Percentiles rank a stretch among this genome's conserved stretches.
phyloP scores from a whole-genome alignment of 1,140 invertebrate genomes.

The Danaus melanippus region DNA sequence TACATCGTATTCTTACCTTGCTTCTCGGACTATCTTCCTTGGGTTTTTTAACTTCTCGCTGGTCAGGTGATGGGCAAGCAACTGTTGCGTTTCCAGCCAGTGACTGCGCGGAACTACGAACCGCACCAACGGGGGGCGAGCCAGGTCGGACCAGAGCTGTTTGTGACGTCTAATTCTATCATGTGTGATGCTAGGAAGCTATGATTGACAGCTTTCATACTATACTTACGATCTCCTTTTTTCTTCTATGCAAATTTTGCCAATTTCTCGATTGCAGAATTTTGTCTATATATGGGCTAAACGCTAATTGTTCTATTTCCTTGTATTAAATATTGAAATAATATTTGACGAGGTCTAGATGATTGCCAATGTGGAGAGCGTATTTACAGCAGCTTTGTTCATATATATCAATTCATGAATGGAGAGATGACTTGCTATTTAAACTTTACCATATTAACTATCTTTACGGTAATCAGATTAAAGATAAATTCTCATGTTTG shows the following conservation, averaged over 20 bases:
- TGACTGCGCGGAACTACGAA: constrained; percentile 31
- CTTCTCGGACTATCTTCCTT: constrained; percentile 24
- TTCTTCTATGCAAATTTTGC: constrained; percentile 21
- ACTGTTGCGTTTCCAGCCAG: constrained; percentile 27
- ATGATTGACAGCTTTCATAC: constrained; percentile 10
- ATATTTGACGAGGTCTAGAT: constrained; percentile 12
- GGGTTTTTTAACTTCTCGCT: constrained; percentile 24
- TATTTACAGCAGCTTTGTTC: constrained; percentile 40
- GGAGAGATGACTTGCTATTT: constrained; percentile 4
- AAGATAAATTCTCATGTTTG: too few species aligned
- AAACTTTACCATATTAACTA: too few species aligned
- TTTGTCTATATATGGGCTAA: too few species aligned
- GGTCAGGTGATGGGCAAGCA: constrained; percentile 24
- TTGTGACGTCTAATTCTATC: neutral
- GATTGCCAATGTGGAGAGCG: constrained; percentile 38
- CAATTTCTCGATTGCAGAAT: neutral
- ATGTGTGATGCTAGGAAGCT: neutral
- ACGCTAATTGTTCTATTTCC: neutral
- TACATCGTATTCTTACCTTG: constrained; percentile 25
- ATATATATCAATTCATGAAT: neutral
- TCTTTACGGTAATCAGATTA: too few species aligned
- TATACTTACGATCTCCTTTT: constrained; percentile 10
- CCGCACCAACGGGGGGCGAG: constrained; percentile 32
- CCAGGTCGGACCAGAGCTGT: constrained; percentile 48
- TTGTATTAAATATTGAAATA: constrained; percentile 5